Evolutionary conservation across 2,113 vertebrate species (phyloP).

Genomic region (Chrysochloris asiatica): DNA sequence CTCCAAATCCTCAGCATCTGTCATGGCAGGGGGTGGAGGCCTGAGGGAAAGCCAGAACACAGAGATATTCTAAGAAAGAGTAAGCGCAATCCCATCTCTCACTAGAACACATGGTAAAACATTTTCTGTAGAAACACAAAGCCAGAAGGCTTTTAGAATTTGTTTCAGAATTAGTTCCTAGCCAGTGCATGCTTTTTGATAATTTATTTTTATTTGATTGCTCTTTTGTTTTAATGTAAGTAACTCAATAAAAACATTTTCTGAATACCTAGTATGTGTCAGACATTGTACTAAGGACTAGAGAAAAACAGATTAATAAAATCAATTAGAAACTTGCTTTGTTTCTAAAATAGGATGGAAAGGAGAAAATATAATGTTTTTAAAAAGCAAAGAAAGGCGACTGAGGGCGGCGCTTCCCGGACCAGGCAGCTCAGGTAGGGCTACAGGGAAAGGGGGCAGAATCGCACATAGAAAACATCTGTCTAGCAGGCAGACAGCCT

Average conservation of each 20-base stretch:
- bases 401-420: too few species aligned
- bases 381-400: not conserved
- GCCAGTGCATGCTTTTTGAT: not conserved
- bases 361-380: too few species aligned
- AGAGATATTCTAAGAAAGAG: not conserved
- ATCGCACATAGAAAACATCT: too few species aligned
- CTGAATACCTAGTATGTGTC: not conserved
- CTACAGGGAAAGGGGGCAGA: too few species aligned
- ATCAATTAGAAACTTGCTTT: not conserved
- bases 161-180: not conserved
- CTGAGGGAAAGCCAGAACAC: constrained; percentile 66
- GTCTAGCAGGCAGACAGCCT: too few species aligned
- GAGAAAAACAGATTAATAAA: not conserved
- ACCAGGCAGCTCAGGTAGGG: too few species aligned
- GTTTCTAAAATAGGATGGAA: not conserved
- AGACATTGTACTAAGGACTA: not conserved
- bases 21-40: constrained; percentile 72
- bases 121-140: not conserved
- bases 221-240: not conserved
- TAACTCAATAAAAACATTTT: constrained; percentile 5
- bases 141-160: not conserved
- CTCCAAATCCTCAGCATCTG: constrained; percentile 70
- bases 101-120: not conserved
- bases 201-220: constrained; percentile 14
- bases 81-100: not conserved